A percentile compares a stretch with the other conserved stretches of the same genome.
phyloP scores from a whole-genome alignment of 1,140 invertebrate species.

The Drosophila cardini region DNA sequence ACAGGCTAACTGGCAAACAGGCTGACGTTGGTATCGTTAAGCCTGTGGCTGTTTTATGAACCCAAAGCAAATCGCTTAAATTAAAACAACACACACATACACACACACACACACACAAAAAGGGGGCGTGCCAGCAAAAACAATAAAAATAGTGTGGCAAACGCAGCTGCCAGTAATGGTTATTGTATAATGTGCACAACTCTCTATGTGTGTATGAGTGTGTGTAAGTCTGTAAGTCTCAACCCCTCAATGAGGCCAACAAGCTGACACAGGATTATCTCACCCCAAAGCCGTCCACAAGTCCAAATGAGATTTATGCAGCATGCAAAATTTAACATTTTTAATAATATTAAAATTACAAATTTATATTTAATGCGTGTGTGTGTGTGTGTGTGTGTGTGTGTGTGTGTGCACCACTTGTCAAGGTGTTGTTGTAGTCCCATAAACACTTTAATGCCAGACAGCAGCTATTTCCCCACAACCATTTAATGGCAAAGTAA shows the following conservation, averaged over 20 bases:
- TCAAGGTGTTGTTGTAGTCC: conserved; percentile 64
- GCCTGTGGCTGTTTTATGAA: conserved; percentile 64
- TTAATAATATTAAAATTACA: conserved; percentile 83
- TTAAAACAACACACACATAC: conserved; percentile 66
- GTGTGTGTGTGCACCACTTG: conserved; percentile 20
- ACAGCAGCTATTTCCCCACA: neutral
- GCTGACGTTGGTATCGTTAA: conserved; percentile 38
- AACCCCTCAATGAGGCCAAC: conserved; percentile 62
- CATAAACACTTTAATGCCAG: conserved; percentile 65
- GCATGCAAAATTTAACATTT: conserved; percentile 74
- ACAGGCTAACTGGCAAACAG: neutral
- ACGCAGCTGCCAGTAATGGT: conserved; percentile 75
- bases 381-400: conserved; percentile 13
- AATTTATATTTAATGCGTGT: conserved; percentile 62
- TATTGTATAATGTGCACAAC: conserved; percentile 56
- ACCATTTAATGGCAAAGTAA: neutral
- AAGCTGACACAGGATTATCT: conserved; percentile 61
- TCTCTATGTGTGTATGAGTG: conserved; percentile 22
- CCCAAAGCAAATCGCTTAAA: conserved; percentile 74
- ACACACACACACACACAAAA: conserved; percentile 37
- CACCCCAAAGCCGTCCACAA: conserved; percentile 6
- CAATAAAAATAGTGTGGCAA: conserved; percentile 80
- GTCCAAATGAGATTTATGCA: conserved; percentile 76
- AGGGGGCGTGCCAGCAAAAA: conserved; percentile 52
- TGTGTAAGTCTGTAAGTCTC: conserved; percentile 21